A percentile compares a stretch with the other conserved stretches of the same genome.
Evolutionary conservation across 2,888 invertebrate species (phyloP).

Genomic region (Sminthurinus aureus): DNA sequence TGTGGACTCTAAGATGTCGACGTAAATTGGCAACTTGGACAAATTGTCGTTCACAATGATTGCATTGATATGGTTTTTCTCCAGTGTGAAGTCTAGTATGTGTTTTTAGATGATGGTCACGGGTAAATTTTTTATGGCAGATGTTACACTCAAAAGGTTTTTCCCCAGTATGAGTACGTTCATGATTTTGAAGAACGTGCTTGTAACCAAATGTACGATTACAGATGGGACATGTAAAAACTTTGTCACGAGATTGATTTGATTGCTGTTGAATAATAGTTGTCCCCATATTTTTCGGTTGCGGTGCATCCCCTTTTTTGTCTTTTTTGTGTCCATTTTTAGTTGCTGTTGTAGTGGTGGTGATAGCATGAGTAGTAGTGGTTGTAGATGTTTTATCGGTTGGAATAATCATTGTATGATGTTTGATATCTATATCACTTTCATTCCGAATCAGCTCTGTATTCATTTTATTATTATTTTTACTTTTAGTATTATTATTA

Average conservation of each 20-base stretch:
- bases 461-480: slow-evolving; percentile 17
- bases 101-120: slow-evolving; percentile 92
- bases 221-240: slow-evolving; percentile 88
- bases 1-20: slow-evolving; percentile 88
- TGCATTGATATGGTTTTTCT: slow-evolving; percentile 91
- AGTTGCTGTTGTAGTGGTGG: slow-evolving; percentile 16
- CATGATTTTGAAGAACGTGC: slow-evolving; percentile 89
- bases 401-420: slow-evolving; percentile 42
- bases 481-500: not conserved
- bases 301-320: slow-evolving; percentile 41
- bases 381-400: slow-evolving; percentile 28
- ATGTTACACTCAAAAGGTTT: slow-evolving; percentile 92
- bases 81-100: slow-evolving; percentile 93
- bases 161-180: slow-evolving; percentile 76
- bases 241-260: slow-evolving; percentile 72
- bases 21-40: slow-evolving; percentile 92
- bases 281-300: slow-evolving; percentile 27
- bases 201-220: slow-evolving; percentile 91
- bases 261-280: slow-evolving; percentile 51
- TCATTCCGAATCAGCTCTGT: slow-evolving; percentile 31
- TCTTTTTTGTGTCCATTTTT: slow-evolving; percentile 47
- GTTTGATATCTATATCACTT: slow-evolving; percentile 35
- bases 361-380: not conserved
- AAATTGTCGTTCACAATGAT: slow-evolving; percentile 89
- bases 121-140: slow-evolving; percentile 90